phyloP scores from a whole-genome alignment of 2,888 invertebrate species.

The Lasioglossum vierecki region DNA sequence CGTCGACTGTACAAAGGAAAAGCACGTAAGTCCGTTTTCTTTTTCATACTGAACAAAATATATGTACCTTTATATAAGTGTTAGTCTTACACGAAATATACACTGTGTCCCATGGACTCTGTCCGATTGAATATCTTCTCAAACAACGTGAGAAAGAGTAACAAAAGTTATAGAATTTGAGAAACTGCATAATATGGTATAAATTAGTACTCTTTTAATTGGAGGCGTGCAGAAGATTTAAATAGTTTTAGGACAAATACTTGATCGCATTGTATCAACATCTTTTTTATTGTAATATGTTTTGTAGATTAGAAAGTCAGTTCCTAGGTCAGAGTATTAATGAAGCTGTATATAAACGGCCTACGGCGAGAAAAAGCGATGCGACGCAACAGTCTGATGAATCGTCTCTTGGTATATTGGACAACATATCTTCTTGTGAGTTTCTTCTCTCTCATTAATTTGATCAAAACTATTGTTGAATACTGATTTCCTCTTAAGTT shows the following conservation, averaged over 20 bases:
- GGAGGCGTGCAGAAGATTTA: too few relatives aligned
- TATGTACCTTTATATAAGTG: neutral
- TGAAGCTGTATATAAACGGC: constrained; percentile 13
- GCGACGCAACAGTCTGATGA: constrained; percentile 52
- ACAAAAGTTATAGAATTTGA: too few relatives aligned
- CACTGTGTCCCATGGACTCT: too few relatives aligned
- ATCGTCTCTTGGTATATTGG: constrained; percentile 77
- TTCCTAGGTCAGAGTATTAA: constrained; percentile 1
- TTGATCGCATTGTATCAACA: neutral
- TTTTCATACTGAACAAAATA: neutral
- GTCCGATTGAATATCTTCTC: too few relatives aligned
- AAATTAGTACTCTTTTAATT: too few relatives aligned
- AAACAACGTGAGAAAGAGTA: too few relatives aligned
- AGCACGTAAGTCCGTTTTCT: constrained; percentile 69
- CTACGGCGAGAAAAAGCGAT: constrained; percentile 38
- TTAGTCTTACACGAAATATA: neutral
- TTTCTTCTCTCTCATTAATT: neutral
- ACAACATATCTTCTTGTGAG: constrained; percentile 76
- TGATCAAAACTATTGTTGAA: neutral
- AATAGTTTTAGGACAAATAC: too few relatives aligned
- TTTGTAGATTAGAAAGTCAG: constrained; percentile 39
- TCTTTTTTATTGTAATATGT: neutral
- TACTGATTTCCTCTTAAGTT: constrained; percentile 62
- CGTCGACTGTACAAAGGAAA: constrained; percentile 83
- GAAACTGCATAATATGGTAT: too few relatives aligned